A percentile compares a stretch with the other conserved stretches of the same genome.
Conservation (phyloP, 2,113 vertebrate species). For the Abramis brama region DNA sequence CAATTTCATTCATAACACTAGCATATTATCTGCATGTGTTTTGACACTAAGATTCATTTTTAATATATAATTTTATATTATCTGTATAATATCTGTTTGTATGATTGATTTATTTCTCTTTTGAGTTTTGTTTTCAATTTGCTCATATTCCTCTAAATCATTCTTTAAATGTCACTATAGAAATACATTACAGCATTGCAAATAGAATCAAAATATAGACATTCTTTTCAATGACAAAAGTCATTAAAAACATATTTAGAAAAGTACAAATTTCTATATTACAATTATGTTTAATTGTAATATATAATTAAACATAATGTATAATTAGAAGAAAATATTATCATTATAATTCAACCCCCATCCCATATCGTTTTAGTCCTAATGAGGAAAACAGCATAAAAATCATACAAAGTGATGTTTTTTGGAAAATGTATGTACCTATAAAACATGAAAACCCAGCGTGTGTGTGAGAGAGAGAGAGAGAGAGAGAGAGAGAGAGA, state of each 20-base stretch:
- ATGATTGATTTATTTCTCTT: conserved; percentile 44
- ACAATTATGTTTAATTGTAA: too few species aligned
- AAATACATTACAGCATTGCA: background rate
- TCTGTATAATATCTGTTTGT: conserved; percentile 34
- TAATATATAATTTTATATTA: background rate
- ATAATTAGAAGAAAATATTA: background rate
- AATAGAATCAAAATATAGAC: background rate
- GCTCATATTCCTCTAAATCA: conserved; percentile 16
- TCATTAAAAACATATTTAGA: background rate
- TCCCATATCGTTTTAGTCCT: too few species aligned
- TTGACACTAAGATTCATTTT: conserved; percentile 43
- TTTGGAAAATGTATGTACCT: too few species aligned
- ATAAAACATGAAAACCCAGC: too few species aligned
- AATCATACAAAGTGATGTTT: too few species aligned
- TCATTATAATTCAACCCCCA: too few species aligned
- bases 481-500: too few species aligned
- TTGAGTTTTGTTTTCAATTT: conserved; percentile 55
- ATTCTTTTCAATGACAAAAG: background rate
- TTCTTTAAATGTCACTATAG: background rate
- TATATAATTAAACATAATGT: too few species aligned
- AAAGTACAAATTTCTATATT: too few species aligned
- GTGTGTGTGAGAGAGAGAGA: too few species aligned
- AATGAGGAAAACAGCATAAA: too few species aligned
- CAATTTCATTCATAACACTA: conserved; percentile 49
- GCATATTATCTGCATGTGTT: conserved; percentile 47